Conservation (phyloP, 1,140 invertebrate species). For the Ceratosolen fusciceps region DNA sequence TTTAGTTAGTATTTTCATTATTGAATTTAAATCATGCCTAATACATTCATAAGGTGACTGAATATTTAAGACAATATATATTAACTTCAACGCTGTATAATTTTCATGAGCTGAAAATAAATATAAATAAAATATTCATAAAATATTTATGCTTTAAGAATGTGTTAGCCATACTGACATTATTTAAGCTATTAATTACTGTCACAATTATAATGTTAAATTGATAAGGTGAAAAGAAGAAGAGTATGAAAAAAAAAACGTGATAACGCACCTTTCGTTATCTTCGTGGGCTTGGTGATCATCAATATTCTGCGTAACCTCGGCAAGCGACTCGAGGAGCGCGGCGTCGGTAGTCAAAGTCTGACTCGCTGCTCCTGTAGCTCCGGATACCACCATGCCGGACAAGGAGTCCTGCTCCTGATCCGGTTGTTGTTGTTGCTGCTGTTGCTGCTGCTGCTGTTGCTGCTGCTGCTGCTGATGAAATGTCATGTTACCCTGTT, state of each 20-base stretch:
- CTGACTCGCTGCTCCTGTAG: constrained; percentile 47
- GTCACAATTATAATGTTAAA: too few species aligned
- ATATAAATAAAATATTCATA: constrained; percentile 2
- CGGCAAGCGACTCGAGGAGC: constrained; percentile 68
- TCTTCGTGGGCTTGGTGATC: constrained; percentile 73
- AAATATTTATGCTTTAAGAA: too few species aligned
- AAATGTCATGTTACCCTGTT: constrained; percentile 56
- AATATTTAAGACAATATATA: constrained; percentile 37
- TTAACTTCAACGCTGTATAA: constrained; percentile 33
- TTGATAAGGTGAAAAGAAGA: too few species aligned
- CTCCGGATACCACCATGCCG: constrained; percentile 54
- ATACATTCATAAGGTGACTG: constrained; percentile 26
- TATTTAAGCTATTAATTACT: too few species aligned
- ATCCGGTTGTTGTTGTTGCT: constrained; percentile 55
- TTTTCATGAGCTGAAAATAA: constrained; percentile 32
- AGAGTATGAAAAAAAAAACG: too few species aligned
- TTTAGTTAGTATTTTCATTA: neutral
- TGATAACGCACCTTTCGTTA: constrained; percentile 75
- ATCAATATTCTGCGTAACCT: constrained; percentile 68
- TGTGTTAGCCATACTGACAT: too few species aligned
- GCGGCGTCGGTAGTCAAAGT: constrained; percentile 61
- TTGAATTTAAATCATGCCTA: constrained; percentile 14
- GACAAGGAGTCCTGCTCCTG: constrained; percentile 68
- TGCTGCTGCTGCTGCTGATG: constrained; percentile 52
- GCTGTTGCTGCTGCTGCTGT: too few species aligned